Percentiles rank a stretch among this genome's conserved stretches.
Conservation (phyloP, 2,797 vertebrate genomes). For the Semaprochilodus insignis region DNA sequence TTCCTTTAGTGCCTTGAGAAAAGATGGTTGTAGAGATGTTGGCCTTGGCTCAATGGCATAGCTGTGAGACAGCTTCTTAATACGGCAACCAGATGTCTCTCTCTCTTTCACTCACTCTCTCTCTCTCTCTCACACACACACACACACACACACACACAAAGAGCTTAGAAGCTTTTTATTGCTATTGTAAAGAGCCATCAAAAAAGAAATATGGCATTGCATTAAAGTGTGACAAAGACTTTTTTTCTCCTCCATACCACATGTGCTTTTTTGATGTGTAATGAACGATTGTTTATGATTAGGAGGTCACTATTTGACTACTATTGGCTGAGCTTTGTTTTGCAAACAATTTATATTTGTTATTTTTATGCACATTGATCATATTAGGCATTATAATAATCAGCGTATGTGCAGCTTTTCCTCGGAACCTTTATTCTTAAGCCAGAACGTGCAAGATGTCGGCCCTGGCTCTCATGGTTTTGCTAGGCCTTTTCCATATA, state of each 20-base stretch:
- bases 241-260: neutral
- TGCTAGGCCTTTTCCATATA: neutral
- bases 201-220: constrained; percentile 26
- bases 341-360: neutral
- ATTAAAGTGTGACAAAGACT: constrained; percentile 7
- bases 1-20: neutral
- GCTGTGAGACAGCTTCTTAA: neutral
- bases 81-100: constrained; percentile 1
- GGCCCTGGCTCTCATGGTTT: too few species aligned
- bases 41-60: neutral
- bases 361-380: neutral
- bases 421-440: too few species aligned
- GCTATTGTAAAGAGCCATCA: constrained; percentile 38
- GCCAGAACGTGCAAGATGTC: too few species aligned
- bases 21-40: neutral
- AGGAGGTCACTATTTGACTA: constrained; percentile 10
- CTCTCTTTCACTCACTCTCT: neutral
- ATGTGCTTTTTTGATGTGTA: constrained; percentile 18
- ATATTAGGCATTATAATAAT: neutral
- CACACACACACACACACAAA: neutral
- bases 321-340: neutral
- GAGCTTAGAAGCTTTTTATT: constrained; percentile 22
- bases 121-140: neutral
- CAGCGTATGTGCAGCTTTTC: neutral
- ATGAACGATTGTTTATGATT: constrained; percentile 11